phyloP scores from a whole-genome alignment of 2,888 invertebrate genomes.

The Brachylomia viminalis region DNA sequence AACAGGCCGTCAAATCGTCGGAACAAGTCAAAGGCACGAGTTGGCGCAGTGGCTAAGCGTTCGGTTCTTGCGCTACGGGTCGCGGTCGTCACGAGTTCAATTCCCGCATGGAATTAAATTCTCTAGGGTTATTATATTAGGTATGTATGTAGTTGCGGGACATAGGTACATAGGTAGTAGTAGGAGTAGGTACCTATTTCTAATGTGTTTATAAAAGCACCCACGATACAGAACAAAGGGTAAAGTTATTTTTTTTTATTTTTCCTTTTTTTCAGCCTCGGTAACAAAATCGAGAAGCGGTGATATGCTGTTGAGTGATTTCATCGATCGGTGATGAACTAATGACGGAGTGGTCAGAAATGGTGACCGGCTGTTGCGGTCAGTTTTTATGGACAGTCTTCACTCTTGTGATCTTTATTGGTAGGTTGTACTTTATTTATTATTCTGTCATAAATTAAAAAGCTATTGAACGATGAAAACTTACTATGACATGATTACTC shows the following conservation, averaged over 20 bases:
- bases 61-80: neutral
- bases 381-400: slow-evolving; percentile 39
- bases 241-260: neutral
- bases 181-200: neutral
- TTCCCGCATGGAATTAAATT: neutral
- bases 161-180: neutral
- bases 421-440: slow-evolving; percentile 55
- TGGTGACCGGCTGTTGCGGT: slow-evolving; percentile 37
- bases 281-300: slow-evolving; percentile 2
- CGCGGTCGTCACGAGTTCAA: neutral
- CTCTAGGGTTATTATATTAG: no score
- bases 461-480: neutral
- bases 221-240: neutral
- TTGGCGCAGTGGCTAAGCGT: neutral
- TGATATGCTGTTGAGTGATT: neutral
- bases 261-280: slow-evolving; percentile 33
- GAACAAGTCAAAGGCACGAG: slow-evolving; percentile 40
- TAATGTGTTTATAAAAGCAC: neutral
- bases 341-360: slow-evolving; percentile 21
- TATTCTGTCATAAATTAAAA: neutral
- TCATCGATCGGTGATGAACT: slow-evolving; percentile 12
- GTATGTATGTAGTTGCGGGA: neutral
- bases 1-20: slow-evolving; percentile 49
- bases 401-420: slow-evolving; percentile 34
- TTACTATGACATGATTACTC: neutral